Conservation (phyloP, 2,113 vertebrate genomes). For the Turnix velox region DNA sequence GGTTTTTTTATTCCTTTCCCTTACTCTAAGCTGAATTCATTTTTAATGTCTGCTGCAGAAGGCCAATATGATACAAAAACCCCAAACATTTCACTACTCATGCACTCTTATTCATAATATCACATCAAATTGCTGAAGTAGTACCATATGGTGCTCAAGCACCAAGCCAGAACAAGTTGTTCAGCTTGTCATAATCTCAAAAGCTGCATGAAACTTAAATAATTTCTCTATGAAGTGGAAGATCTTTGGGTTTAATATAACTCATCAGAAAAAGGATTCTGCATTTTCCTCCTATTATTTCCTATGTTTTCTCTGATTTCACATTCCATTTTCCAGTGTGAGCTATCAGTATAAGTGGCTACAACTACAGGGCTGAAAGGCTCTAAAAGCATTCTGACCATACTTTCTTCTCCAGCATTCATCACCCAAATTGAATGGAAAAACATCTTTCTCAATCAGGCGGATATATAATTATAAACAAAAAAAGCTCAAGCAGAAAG, state of each 20-base stretch:
- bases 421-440: not conserved
- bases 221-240: constrained; percentile 68
- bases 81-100: constrained; percentile 66
- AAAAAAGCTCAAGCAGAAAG: constrained; percentile 7
- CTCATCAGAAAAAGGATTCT: constrained; percentile 46
- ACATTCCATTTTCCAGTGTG: not conserved
- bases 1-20: not conserved
- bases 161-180: constrained; percentile 65
- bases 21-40: constrained; percentile 25
- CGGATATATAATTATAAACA: constrained; percentile 35
- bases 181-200: constrained; percentile 63
- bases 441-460: constrained; percentile 39
- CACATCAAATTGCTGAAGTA: constrained; percentile 70
- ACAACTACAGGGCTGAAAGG: constrained; percentile 3
- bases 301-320: not conserved
- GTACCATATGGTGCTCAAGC: constrained; percentile 59
- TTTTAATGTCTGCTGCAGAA: constrained; percentile 57
- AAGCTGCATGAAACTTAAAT: constrained; percentile 70
- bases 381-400: constrained; percentile 32
- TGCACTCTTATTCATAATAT: constrained; percentile 69
- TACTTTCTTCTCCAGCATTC: constrained; percentile 29
- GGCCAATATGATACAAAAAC: constrained; percentile 57
- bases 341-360: constrained; percentile 44
- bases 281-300: constrained; percentile 28
- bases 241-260: constrained; percentile 61